Percentiles rank a stretch among this genome's conserved stretches.
phyloP scores from a whole-genome alignment of 2,888 invertebrate species.

The Rapana venosa region DNA sequence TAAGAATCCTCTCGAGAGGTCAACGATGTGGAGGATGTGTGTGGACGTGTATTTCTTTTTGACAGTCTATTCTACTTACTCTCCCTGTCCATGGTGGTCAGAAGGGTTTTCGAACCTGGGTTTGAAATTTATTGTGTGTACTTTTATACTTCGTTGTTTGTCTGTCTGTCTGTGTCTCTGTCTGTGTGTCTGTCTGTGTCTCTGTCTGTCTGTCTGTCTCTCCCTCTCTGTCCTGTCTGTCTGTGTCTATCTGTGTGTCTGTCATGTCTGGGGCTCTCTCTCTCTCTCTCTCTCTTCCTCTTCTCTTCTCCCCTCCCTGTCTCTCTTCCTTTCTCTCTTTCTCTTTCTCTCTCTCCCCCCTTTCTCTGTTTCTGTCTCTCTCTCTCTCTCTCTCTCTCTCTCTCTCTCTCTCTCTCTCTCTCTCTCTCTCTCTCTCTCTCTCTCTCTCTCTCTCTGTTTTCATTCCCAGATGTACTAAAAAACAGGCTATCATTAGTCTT shows the following conservation, averaged over 20 bases:
- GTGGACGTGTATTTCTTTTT: neutral
- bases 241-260: neutral
- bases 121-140: no score
- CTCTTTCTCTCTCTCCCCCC: neutral
- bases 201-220: neutral
- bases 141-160: neutral
- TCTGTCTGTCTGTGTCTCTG: neutral
- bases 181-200: neutral
- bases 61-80: neutral
- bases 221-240: neutral
- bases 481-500: no score
- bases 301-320: neutral
- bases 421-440: neutral
- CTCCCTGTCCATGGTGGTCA: no score
- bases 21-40: no score
- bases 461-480: no score
- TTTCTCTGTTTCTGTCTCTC: neutral
- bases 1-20: no score
- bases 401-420: slow-evolving; percentile 10
- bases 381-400: neutral
- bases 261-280: neutral
- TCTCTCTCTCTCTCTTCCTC: neutral
- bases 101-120: no score
- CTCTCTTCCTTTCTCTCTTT: neutral
- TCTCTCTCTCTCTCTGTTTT: neutral